Percentiles rank a stretch among this genome's conserved stretches.
Evolutionary conservation across 2,888 invertebrate genomes (phyloP).

Genomic region (Bugulina stolonifera): DNA sequence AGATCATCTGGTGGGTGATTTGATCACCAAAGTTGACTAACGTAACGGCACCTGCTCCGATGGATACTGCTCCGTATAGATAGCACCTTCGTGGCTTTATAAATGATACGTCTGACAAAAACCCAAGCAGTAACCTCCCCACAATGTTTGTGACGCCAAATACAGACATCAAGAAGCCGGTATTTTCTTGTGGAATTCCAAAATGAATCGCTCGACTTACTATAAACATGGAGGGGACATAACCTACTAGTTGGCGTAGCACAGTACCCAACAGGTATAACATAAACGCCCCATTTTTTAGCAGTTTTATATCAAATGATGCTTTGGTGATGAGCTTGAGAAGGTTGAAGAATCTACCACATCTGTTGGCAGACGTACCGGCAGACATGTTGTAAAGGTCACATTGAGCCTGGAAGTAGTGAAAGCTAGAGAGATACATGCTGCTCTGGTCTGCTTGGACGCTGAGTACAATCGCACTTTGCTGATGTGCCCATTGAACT

Average conservation of each 20-base stretch:
- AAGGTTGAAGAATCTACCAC: background rate
- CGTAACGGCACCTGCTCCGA: background rate
- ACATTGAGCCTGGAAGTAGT: background rate
- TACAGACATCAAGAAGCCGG: constrained; percentile 72
- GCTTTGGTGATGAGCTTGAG: constrained; percentile 2
- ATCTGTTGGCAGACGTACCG: background rate
- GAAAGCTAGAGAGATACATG: background rate
- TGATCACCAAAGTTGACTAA: background rate
- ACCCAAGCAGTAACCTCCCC: constrained; percentile 68
- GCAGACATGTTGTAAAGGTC: background rate
- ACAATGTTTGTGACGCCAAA: constrained; percentile 76
- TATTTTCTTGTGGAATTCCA: constrained; percentile 31
- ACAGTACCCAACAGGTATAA: constrained; percentile 77
- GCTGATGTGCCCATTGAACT: background rate
- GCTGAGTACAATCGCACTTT: background rate
- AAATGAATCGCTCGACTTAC: constrained; percentile 72
- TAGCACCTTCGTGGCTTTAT: constrained; percentile 57
- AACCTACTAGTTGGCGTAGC: constrained; percentile 79
- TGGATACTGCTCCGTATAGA: background rate
- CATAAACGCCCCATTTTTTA: constrained; percentile 41
- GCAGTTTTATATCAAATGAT: constrained; percentile 39
- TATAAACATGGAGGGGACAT: constrained; percentile 89
- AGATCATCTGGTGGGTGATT: background rate
- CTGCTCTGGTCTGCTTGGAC: constrained; percentile 19
- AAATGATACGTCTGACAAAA: constrained; percentile 75